Conservation (phyloP, 2,797 vertebrate genomes). For the Enteromius anoplus region DNA sequence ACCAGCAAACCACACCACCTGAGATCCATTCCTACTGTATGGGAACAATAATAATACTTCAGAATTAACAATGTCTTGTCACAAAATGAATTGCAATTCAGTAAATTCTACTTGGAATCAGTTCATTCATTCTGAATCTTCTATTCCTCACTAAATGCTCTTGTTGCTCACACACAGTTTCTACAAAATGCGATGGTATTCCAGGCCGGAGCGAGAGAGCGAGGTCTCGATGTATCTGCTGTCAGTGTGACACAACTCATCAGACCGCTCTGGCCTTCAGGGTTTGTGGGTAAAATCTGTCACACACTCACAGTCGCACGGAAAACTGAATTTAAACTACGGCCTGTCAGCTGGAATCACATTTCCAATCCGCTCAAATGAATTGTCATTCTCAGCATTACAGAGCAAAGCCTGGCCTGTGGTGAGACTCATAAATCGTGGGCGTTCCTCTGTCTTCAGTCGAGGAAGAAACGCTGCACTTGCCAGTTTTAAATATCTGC, state of each 20-base stretch:
- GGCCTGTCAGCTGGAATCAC: conserved; percentile 41
- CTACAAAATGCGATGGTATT: neutral
- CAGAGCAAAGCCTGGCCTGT: conserved; percentile 10
- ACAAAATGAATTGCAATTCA: neutral
- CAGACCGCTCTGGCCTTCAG: conserved; percentile 36
- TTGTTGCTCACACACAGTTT: neutral
- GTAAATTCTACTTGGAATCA: neutral
- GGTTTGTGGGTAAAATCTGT: conserved; percentile 32
- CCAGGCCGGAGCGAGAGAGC: neutral
- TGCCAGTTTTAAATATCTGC: conserved; percentile 5
- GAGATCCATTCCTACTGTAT: neutral
- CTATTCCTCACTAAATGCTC: neutral
- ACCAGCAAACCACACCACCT: neutral
- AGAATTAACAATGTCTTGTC: neutral
- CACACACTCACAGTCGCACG: conserved; percentile 27
- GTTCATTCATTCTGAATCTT: neutral
- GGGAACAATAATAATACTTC: neutral
- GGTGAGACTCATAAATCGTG: conserved; percentile 40
- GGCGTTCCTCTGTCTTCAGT: conserved; percentile 29
- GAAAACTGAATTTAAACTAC: conserved; percentile 32
- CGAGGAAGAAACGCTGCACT: neutral
- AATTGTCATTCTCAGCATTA: conserved; percentile 46
- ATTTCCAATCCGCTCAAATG: conserved; percentile 37
- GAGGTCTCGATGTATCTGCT: conserved; percentile 17
- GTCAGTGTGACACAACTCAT: conserved; percentile 38